A percentile compares a stretch with the other conserved stretches of the same genome.
phyloP scores from a whole-genome alignment of 2,113 vertebrate genomes.

The Forbesichthys agassizii region DNA sequence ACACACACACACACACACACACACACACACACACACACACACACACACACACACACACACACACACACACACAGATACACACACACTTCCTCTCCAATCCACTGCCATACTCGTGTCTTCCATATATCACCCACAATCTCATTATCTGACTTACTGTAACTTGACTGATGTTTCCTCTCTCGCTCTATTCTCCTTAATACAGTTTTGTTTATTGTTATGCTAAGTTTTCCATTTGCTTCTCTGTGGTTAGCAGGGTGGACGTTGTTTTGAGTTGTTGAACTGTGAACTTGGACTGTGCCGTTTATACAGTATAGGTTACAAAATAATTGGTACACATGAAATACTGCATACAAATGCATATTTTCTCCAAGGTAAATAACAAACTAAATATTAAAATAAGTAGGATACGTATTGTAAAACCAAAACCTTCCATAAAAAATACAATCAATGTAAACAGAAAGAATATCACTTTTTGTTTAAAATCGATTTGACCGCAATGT shows the following conservation, averaged over 20 bases:
- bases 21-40: too few species aligned
- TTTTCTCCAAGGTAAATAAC: too few species aligned
- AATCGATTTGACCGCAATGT: not conserved
- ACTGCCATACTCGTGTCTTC: not conserved
- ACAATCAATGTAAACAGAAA: too few species aligned
- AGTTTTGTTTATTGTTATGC: not conserved
- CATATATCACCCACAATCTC: not conserved
- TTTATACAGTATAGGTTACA: not conserved
- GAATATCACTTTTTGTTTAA: not conserved
- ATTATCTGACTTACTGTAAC: not conserved
- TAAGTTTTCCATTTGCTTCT: not conserved
- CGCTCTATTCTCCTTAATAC: not conserved
- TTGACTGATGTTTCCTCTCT: not conserved
- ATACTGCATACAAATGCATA: too few species aligned
- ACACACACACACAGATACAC: not conserved
- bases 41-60: not conserved
- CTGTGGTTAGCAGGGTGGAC: not conserved
- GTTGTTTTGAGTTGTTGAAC: constrained; percentile 16
- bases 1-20: too few species aligned
- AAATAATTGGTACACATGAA: not conserved
- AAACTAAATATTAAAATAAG: too few species aligned
- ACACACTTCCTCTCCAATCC: not conserved
- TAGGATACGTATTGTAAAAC: too few species aligned
- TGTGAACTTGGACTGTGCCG: not conserved
- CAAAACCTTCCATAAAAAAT: too few species aligned